A percentile compares a stretch with the other conserved stretches of the same genome.
These are phyloP conservation scores for Dynastes tityus DNA, from an alignment of 2,888 invertebrate species.

Conservation along the genomic window DNA sequence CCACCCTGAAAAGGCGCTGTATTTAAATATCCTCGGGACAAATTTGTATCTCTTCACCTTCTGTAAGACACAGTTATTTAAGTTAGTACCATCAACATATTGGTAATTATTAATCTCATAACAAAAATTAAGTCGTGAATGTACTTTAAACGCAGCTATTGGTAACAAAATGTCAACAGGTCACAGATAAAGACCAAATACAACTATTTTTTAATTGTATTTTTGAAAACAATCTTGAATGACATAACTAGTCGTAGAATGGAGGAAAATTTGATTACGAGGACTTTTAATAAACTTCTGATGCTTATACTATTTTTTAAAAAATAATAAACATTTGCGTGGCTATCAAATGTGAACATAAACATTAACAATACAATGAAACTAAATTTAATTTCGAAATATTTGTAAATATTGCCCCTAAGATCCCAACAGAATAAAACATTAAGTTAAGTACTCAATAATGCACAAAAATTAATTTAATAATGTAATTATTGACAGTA, in stretches of 20 bases:
- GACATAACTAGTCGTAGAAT: no score
- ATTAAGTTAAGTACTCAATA: no score
- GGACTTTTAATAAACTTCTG: background rate
- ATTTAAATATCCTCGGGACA: background rate
- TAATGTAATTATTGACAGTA: no score
- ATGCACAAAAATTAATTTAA: no score
- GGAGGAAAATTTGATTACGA: no score
- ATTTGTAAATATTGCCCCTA: no score
- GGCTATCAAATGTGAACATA: no score
- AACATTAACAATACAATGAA: no score
- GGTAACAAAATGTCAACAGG: constrained; percentile 32
- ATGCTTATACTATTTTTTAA: background rate
- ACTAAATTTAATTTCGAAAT: no score
- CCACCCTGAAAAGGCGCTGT: constrained; percentile 9
- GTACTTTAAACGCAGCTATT: constrained; percentile 3
- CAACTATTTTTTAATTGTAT: background rate
- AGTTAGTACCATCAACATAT: constrained; percentile 3
- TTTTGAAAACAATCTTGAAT: background rate
- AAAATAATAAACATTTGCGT: no score
- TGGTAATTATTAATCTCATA: background rate
- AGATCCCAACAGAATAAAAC: no score
- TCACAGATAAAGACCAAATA: constrained; percentile 31
- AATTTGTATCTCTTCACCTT: background rate
- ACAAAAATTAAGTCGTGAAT: constrained; percentile 17
- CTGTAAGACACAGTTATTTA: background rate